These are phyloP conservation scores for Lithophane leautieri DNA, from an alignment of 2,888 invertebrate species.

Conservation along the genomic window DNA sequence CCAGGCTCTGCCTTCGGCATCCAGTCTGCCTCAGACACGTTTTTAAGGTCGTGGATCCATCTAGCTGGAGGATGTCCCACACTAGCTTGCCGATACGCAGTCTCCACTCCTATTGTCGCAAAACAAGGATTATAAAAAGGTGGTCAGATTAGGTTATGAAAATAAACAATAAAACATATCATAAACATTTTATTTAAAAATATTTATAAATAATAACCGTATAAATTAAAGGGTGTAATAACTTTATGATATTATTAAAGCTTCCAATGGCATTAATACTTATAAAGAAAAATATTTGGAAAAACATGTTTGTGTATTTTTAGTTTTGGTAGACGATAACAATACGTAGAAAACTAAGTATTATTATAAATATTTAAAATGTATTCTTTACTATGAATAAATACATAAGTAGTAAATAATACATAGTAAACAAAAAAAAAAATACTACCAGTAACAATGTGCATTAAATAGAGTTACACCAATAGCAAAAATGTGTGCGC, in stretches of 20 bases:
- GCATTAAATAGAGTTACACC: neutral
- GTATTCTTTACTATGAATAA: no score
- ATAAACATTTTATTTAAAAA: slow-evolving; percentile 45
- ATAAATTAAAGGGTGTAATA: slow-evolving; percentile 16
- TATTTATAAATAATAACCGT: slow-evolving; percentile 37
- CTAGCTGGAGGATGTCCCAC: neutral
- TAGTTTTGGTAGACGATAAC: slow-evolving; percentile 14
- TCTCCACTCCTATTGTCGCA: neutral
- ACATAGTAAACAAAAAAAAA: neutral
- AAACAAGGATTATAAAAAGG: neutral
- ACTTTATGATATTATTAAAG: slow-evolving; percentile 49
- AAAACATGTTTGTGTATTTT: slow-evolving; percentile 7
- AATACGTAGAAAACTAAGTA: neutral
- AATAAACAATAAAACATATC: slow-evolving; percentile 16
- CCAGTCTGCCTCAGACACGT: neutral
- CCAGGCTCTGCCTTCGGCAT: neutral
- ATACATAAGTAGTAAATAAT: neutral
- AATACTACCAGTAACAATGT: neutral
- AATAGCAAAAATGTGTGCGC: neutral
- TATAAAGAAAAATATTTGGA: slow-evolving; percentile 49
- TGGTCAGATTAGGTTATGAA: neutral
- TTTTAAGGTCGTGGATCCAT: neutral
- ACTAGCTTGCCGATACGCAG: neutral
- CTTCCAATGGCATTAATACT: slow-evolving; percentile 57
- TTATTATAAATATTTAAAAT: neutral